phyloP scores from a whole-genome alignment of 2,797 vertebrate species.

The Enteromius mattozi region DNA sequence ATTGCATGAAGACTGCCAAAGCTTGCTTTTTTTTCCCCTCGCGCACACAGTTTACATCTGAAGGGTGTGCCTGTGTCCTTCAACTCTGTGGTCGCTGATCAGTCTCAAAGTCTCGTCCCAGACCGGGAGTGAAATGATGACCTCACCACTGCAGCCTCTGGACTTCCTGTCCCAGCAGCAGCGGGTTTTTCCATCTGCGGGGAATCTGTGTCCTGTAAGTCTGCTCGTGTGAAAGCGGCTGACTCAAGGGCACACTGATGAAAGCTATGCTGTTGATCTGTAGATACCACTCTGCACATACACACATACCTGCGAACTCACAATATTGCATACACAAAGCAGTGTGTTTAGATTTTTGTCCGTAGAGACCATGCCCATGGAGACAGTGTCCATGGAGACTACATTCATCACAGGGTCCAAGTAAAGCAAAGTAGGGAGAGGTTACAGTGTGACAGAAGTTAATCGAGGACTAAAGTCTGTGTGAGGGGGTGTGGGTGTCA shows the following conservation, averaged over 20 bases:
- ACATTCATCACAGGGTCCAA: constrained; percentile 70
- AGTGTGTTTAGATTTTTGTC: constrained; percentile 66
- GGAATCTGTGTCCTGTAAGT: constrained; percentile 42
- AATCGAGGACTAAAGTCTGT: constrained; percentile 34
- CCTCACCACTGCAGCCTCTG: constrained; percentile 54
- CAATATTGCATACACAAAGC: constrained; percentile 59
- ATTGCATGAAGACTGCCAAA: constrained; percentile 42
- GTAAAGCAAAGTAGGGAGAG: constrained; percentile 68
- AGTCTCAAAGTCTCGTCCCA: constrained; percentile 42
- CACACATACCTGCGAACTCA: constrained; percentile 38
- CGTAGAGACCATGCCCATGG: constrained; percentile 70
- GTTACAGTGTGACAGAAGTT: constrained; percentile 56
- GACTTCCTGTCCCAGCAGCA: constrained; percentile 60
- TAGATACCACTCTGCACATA: constrained; percentile 45
- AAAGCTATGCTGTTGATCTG: constrained; percentile 38
- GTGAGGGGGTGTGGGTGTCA: not conserved
- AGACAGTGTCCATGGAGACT: constrained; percentile 66
- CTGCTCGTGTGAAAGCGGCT: constrained; percentile 49
- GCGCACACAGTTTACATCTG: constrained; percentile 38
- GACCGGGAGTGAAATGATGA: constrained; percentile 52
- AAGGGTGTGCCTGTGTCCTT: constrained; percentile 53
- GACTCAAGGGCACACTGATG: constrained; percentile 38
- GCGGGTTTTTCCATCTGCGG: constrained; percentile 52
- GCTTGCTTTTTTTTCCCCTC: not conserved
- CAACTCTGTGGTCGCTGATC: constrained; percentile 56